Conservation (phyloP, 23 tunicate genomes). For the Trididemnum miniatum region DNA sequence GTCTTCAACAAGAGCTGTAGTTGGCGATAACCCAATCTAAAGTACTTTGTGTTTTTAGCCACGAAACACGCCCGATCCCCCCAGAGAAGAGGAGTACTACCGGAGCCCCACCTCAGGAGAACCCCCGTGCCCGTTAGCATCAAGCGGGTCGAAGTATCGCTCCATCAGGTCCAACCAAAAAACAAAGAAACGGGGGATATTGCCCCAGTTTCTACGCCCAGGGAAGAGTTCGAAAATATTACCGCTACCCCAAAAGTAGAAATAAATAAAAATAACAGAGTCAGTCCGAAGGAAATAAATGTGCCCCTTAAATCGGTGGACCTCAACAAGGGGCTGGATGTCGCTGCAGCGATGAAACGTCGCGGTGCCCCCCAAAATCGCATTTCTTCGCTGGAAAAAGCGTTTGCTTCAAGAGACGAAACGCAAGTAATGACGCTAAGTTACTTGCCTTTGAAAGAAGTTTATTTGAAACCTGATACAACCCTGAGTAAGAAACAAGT, state of each 20-base stretch:
- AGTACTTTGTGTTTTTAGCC: constrained; percentile 40
- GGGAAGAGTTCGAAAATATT: constrained; percentile 38
- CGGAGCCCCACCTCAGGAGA: neutral
- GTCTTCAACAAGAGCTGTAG: no score
- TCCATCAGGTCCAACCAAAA: constrained; percentile 44
- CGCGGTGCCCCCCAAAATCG: constrained; percentile 9
- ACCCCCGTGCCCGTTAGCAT: constrained; percentile 46
- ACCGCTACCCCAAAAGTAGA: constrained; percentile 28
- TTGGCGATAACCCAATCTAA: no score
- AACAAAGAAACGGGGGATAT: neutral
- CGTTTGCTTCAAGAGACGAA: constrained; percentile 30
- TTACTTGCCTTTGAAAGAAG: constrained; percentile 71
- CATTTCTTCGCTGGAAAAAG: constrained; percentile 21
- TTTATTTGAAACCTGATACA: constrained; percentile 64
- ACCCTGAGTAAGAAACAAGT: constrained; percentile 35
- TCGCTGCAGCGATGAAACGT: constrained; percentile 54
- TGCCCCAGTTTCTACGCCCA: constrained; percentile 21
- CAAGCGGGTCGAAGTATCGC: constrained; percentile 58
- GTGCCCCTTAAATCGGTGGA: constrained; percentile 58
- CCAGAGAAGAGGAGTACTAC: neutral
- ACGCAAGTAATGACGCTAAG: constrained; percentile 26
- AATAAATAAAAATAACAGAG: neutral
- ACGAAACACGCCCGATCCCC: constrained; percentile 51
- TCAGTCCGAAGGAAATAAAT: constrained; percentile 8
- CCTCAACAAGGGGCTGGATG: constrained; percentile 63